Percentiles rank a stretch among this genome's conserved stretches.
Evolutionary conservation across 2,797 vertebrate genomes (phyloP).

Genomic region (Acridotheres tristis): DNA sequence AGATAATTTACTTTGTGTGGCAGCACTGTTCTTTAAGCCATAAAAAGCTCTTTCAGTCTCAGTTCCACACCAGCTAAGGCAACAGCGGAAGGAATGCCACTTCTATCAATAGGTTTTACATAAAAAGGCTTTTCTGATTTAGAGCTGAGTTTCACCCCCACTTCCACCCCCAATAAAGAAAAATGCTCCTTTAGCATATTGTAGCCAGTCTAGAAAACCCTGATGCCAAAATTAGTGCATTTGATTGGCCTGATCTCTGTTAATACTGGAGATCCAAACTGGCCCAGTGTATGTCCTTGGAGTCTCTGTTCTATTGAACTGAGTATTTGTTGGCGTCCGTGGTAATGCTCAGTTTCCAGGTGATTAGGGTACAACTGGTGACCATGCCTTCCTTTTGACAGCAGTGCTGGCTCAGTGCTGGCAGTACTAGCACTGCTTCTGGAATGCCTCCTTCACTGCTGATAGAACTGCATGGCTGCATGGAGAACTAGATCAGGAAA

Average conservation of each 20-base stretch:
- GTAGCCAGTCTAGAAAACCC: not conserved
- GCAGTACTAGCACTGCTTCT: not conserved
- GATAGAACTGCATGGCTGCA: not conserved
- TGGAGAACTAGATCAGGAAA: slow-evolving; percentile 8
- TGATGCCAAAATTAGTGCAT: not conserved
- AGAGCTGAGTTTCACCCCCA: not conserved
- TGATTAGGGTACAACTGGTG: not conserved
- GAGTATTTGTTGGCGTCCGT: not conserved
- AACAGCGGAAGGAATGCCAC: slow-evolving; percentile 26
- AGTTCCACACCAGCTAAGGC: not conserved
- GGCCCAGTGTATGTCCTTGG: not conserved
- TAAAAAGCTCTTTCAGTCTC: slow-evolving; percentile 40
- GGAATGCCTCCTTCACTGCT: not conserved
- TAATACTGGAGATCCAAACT: not conserved
- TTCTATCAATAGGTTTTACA: slow-evolving; percentile 29
- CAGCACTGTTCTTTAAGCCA: slow-evolving; percentile 8
- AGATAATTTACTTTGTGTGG: not conserved
- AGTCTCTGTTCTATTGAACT: not conserved
- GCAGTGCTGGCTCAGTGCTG: not conserved
- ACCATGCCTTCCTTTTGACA: rapidly evolving
- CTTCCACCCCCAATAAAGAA: not conserved
- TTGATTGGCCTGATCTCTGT: not conserved
- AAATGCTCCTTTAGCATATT: not conserved
- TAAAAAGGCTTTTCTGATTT: slow-evolving; percentile 47
- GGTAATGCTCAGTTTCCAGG: not conserved